Percentiles rank a stretch among this genome's conserved stretches.
Evolutionary conservation across 2,113 vertebrate genomes (phyloP).

Genomic region (Acinonyx jubatus): DNA sequence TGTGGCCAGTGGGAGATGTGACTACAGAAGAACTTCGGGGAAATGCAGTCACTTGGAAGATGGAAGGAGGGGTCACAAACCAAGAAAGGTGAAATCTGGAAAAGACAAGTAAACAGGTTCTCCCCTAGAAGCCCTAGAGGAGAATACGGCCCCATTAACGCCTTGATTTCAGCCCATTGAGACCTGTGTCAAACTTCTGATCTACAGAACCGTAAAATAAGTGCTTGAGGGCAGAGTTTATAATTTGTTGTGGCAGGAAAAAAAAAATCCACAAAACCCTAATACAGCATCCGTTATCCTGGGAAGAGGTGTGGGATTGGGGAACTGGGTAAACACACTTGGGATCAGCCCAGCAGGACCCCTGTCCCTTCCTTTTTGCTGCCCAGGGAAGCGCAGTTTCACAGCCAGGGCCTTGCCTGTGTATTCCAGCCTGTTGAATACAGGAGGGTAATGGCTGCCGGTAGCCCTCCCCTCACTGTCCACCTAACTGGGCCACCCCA

Average conservation of each 20-base stretch:
- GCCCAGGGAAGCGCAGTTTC: background rate
- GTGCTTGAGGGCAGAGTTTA: background rate
- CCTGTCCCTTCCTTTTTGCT: background rate
- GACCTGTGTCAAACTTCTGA: background rate
- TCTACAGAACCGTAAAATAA: background rate
- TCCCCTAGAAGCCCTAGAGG: background rate
- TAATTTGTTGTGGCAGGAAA: background rate
- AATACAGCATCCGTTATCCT: background rate
- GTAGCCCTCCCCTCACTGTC: background rate
- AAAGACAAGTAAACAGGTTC: background rate
- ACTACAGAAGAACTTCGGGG: background rate
- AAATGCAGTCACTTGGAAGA: background rate
- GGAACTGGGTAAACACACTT: background rate
- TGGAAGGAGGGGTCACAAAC: background rate
- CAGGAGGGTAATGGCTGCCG: background rate
- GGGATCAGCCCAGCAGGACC: background rate
- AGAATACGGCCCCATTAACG: background rate
- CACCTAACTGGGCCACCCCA: background rate
- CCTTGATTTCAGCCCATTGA: background rate
- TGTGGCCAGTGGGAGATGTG: background rate
- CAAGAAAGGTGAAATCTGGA: background rate
- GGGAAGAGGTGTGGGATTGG: background rate
- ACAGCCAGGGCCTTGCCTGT: background rate
- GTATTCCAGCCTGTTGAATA: background rate
- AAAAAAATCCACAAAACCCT: background rate